phyloP scores from a whole-genome alignment of 2,113 vertebrate genomes.

The Scortum barcoo region DNA sequence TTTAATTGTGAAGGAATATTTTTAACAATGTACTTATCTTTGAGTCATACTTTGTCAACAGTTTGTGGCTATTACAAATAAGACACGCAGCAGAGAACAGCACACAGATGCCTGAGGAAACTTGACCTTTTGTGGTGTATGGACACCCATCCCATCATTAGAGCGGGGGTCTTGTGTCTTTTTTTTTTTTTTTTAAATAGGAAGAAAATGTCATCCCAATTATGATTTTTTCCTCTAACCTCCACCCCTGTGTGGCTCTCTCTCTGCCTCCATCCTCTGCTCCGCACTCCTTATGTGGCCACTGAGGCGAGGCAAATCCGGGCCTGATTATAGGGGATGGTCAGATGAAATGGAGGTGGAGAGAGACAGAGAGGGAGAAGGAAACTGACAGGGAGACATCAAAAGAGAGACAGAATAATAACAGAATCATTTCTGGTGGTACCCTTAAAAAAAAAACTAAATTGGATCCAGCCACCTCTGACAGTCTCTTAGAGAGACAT shows the following conservation, averaged over 20 bases:
- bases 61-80: slow-evolving; percentile 2
- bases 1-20: background rate
- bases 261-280: slow-evolving; percentile 14
- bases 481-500: background rate
- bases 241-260: slow-evolving; percentile 21
- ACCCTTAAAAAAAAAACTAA: slow-evolving; percentile 34
- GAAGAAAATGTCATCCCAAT: slow-evolving; percentile 66
- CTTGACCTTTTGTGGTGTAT: slow-evolving; percentile 48
- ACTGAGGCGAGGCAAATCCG: slow-evolving; percentile 47
- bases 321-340: slow-evolving; percentile 63
- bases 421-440: slow-evolving; percentile 22
- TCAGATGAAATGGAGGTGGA: slow-evolving; percentile 43
- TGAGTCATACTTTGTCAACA: background rate
- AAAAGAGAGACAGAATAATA: slow-evolving; percentile 28
- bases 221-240: slow-evolving; percentile 52
- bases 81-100: background rate
- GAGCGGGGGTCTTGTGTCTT: slow-evolving; percentile 12
- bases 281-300: slow-evolving; percentile 45
- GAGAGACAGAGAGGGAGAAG: slow-evolving; percentile 13
- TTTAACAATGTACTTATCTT: background rate
- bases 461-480: background rate
- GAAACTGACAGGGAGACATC: slow-evolving; percentile 6
- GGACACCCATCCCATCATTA: slow-evolving; percentile 54
- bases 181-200: slow-evolving; percentile 5
- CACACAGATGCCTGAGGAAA: slow-evolving; percentile 11